A percentile compares a stretch with the other conserved stretches of the same genome.
phyloP scores from a whole-genome alignment of 2,113 vertebrate species.

The Felis chaus region DNA sequence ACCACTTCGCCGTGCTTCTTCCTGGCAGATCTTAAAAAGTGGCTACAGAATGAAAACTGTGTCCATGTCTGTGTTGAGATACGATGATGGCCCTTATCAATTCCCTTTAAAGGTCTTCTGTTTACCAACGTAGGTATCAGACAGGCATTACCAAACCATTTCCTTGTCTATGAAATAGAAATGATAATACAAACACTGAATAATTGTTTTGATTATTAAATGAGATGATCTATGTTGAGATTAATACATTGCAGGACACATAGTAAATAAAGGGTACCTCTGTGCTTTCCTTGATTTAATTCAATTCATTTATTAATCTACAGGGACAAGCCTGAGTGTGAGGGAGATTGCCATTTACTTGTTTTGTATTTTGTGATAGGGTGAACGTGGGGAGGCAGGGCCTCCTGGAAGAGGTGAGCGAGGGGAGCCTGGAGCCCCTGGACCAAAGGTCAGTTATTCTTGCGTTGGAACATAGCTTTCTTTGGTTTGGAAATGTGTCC shows the following conservation, averaged over 20 bases:
- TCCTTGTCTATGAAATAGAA: neutral
- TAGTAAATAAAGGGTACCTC: neutral
- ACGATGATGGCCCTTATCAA: neutral
- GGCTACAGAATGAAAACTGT: neutral
- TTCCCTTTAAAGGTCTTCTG: neutral
- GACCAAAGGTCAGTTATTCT: constrained; percentile 91
- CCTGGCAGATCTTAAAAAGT: neutral
- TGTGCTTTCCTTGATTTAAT: neutral
- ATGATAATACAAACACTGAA: neutral
- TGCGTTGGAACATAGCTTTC: neutral
- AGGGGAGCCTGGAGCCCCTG: constrained; percentile 90
- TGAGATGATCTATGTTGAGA: neutral
- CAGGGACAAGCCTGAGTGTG: neutral
- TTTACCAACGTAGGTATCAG: neutral
- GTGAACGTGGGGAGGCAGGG: constrained; percentile 94
- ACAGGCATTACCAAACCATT: neutral
- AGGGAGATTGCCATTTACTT: neutral
- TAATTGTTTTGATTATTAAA: neutral
- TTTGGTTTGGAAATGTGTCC: neutral
- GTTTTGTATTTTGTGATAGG: constrained; percentile 84
- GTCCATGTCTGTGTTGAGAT: neutral
- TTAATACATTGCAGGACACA: neutral
- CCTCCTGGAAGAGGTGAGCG: constrained; percentile 93
- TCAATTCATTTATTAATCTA: neutral
- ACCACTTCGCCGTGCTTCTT: neutral